phyloP scores from a whole-genome alignment of 2,888 invertebrate genomes.

The Drosophila anceps region DNA sequence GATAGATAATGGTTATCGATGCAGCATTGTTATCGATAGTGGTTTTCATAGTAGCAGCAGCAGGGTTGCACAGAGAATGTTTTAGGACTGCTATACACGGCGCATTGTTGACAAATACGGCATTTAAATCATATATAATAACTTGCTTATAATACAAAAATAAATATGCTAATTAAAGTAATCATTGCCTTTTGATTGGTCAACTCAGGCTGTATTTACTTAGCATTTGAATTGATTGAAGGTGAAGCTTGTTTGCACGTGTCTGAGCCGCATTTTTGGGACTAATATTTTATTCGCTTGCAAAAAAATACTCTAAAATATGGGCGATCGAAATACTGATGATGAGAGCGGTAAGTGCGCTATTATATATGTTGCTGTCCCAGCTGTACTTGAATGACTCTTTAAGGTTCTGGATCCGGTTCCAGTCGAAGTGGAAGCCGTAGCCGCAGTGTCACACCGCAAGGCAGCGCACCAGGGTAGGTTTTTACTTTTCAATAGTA shows the following conservation, averaged over 20 bases:
- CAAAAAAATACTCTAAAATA: conserved; percentile 38
- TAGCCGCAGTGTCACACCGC: conserved; percentile 81
- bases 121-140: neutral
- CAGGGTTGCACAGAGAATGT: conserved; percentile 31
- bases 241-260: conserved; percentile 18
- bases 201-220: neutral
- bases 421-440: conserved; percentile 78
- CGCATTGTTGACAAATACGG: neutral
- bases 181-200: neutral
- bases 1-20: conserved; percentile 55
- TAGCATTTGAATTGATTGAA: neutral
- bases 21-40: conserved; percentile 52
- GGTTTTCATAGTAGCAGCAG: conserved; percentile 1
- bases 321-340: conserved; percentile 71
- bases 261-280: conserved; percentile 24
- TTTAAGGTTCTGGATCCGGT: conserved; percentile 82
- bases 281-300: conserved; percentile 11
- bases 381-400: conserved; percentile 23
- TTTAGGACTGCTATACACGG: conserved; percentile 26
- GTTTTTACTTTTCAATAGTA: conserved; percentile 18
- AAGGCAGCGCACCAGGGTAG: conserved; percentile 70
- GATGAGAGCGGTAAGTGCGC: conserved; percentile 75
- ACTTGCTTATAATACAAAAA: neutral
- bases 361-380: neutral
- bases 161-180: neutral